Base-by-base conservation (phyloP, 2,888 invertebrate species). In the Aleiodes leptofemur region DNA sequence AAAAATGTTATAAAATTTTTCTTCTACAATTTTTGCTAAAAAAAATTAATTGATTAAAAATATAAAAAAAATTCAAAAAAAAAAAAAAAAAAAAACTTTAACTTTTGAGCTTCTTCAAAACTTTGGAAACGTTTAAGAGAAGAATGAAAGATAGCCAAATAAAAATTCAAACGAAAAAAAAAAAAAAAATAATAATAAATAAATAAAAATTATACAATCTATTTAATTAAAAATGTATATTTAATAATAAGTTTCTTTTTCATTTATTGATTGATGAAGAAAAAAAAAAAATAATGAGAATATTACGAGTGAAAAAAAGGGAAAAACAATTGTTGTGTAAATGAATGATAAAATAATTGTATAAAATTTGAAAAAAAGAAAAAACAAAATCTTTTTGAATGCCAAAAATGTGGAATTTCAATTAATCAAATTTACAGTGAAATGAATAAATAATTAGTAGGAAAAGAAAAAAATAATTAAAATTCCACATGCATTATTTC, bases 181-280 rank as follows among this genome's bases (percentile, higher is more conserved):
- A 43, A 69, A 61, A 69, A n/a, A 29, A 76, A 51, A 55, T 50
- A 43, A 69, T 56, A 69, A 75, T 70, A 73, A 43, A 64, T 34
- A 34, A 34, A 34, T 34, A 34, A 69, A 73, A 50, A 57, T 53
- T 75, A 72, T 55, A 61, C 55, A 69, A 76, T 68, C 50, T 57
- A 56, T 74, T 64, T 43, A 73, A 76, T 66, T 69, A 69, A 72
- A 76, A 59, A 59, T 59, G 59, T 59, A 59, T 59, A 59, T 31
- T 64, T 14, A 48, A 64, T 48, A 23, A 64, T 64, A 9, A 14
- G 48, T 64, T 64, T 16, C 23, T 48, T 11, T 64, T 64, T 64
- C 14, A 59, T 11, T 59, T 34, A 14, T 59, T 38, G n/a, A 59
- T 59, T 14, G 34, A n/a, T 34, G 59, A 14, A 34, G 3, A 34